Evolutionary conservation across 2,113 vertebrate genomes (phyloP).

Genomic region (Terrapene triunguis): DNA sequence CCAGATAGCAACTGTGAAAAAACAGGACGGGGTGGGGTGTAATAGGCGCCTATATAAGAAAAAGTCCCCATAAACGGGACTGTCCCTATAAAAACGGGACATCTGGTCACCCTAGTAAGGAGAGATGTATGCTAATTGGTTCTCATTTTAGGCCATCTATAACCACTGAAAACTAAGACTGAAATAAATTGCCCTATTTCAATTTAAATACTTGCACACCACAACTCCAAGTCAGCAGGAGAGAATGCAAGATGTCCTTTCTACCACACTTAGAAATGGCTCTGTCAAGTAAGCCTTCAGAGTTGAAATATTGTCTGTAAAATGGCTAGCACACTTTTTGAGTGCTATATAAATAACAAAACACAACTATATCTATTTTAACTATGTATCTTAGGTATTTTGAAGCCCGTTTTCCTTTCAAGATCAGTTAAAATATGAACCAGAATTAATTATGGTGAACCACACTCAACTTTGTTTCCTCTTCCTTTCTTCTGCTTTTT

Average conservation of each 20-base stretch:
- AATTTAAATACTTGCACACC: background rate
- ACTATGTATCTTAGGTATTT: background rate
- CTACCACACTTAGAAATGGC: background rate
- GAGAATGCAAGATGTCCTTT: background rate
- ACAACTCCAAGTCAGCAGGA: background rate
- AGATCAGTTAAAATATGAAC: background rate
- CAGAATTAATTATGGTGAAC: background rate
- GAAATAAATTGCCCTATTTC: background rate
- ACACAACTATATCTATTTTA: background rate
- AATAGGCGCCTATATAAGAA: no score
- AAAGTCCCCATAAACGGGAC: no score
- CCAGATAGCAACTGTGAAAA: no score
- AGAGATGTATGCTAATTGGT: background rate
- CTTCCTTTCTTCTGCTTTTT: background rate
- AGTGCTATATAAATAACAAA: background rate
- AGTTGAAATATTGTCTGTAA: background rate
- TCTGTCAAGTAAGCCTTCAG: background rate
- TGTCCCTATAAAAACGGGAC: no score
- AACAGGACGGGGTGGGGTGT: no score
- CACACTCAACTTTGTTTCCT: background rate
- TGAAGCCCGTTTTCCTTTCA: background rate
- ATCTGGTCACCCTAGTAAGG: background rate
- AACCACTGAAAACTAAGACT: background rate
- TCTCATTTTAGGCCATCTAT: background rate
- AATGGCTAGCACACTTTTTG: background rate